Conservation (phyloP, 2,113 vertebrate species). For the Parus major region DNA sequence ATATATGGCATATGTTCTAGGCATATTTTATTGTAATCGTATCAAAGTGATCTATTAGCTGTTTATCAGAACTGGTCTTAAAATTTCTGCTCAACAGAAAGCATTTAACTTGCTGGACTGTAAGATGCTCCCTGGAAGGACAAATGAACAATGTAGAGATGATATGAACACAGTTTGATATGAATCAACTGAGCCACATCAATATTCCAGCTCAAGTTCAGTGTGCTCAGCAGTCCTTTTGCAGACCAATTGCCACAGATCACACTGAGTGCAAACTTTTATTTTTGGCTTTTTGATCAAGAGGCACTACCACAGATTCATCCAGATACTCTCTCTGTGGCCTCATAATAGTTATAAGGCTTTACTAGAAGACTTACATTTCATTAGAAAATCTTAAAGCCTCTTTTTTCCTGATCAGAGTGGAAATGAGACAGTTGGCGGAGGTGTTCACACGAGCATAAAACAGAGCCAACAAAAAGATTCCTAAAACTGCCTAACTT, state of each 20-base stretch:
- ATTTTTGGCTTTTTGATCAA: background rate
- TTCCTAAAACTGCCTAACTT: background rate
- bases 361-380: background rate
- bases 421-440: background rate
- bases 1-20: background rate
- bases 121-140: background rate
- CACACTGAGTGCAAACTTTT: background rate
- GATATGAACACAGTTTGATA: background rate
- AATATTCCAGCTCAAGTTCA: background rate
- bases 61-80: background rate
- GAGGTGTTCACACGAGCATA: background rate
- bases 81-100: background rate
- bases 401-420: background rate
- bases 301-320: background rate
- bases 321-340: background rate
- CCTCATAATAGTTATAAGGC: background rate
- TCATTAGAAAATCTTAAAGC: background rate
- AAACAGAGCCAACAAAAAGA: background rate
- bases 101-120: background rate
- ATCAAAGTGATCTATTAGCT: background rate
- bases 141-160: background rate
- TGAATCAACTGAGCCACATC: background rate
- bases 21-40: background rate
- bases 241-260: background rate
- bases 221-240: background rate